phyloP scores from a whole-genome alignment of 2,888 invertebrate species.

The Chrysodeixis includens region DNA sequence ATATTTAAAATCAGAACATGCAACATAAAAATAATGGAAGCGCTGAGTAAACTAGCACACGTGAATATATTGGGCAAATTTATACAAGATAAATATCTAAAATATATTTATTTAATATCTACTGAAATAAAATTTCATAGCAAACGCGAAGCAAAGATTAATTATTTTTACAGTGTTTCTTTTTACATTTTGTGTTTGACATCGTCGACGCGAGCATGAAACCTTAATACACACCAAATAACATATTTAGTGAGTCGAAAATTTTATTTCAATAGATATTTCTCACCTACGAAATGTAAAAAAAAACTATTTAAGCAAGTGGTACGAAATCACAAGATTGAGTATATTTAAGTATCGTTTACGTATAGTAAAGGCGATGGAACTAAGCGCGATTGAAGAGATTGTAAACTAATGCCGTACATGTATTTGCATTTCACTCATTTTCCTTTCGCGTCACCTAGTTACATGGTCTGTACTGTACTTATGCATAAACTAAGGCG shows the following conservation, averaged over 20 bases:
- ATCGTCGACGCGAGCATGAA: background rate
- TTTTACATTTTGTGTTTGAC: background rate
- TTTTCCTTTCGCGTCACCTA: background rate
- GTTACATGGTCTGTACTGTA: background rate
- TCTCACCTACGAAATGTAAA: too few species aligned
- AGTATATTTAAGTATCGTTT: background rate
- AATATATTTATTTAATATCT: background rate
- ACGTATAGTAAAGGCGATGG: background rate
- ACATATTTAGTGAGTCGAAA: background rate
- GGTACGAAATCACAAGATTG: slow-evolving; percentile 4
- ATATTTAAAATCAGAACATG: slow-evolving; percentile 43
- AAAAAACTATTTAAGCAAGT: background rate
- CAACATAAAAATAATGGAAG: slow-evolving; percentile 43
- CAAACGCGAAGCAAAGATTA: too few species aligned
- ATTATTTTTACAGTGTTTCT: too few species aligned
- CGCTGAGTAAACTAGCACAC: slow-evolving; percentile 33
- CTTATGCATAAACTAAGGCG: background rate
- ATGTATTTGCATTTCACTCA: background rate
- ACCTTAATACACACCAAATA: background rate
- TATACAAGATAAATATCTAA: background rate
- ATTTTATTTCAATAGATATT: background rate
- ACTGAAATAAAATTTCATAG: background rate
- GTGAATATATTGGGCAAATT: slow-evolving; percentile 18
- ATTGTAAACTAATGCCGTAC: background rate
- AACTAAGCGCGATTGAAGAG: background rate